Evolutionary conservation across 2,113 vertebrate species (phyloP).

Genomic region (Serinus canaria): DNA sequence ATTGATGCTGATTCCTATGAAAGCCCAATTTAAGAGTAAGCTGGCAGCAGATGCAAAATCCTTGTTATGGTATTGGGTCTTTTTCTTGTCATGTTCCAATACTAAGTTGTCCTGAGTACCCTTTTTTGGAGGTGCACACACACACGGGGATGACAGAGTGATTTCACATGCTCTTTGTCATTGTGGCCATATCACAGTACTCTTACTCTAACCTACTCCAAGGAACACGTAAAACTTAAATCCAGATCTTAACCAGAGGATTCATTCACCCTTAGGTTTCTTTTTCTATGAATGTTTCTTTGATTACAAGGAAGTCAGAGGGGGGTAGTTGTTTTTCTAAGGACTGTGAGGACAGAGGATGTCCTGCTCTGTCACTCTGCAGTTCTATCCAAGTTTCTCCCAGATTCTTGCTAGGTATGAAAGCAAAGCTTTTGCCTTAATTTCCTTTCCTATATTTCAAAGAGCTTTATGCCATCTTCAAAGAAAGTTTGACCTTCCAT

Average conservation of each 20-base stretch:
- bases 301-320: neutral
- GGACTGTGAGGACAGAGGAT: neutral
- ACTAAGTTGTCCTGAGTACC: neutral
- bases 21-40: neutral
- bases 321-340: neutral
- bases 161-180: neutral
- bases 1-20: neutral
- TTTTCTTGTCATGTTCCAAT: neutral
- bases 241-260: neutral
- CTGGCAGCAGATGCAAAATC: neutral
- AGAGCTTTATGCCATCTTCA: neutral
- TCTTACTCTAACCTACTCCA: neutral
- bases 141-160: fast-evolving
- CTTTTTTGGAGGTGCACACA: fast-evolving
- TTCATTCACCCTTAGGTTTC: neutral
- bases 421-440: neutral
- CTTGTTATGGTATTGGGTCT: neutral
- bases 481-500: neutral
- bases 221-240: neutral
- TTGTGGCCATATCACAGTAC: neutral
- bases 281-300: neutral
- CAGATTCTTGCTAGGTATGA: neutral
- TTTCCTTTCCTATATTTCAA: neutral
- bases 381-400: neutral
- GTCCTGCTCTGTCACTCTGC: neutral